Evolutionary conservation across 2,888 invertebrate genomes (phyloP), one percentile per base, ranked within the genome.

Genomic region (Ectropis crepuscularia): DNA sequence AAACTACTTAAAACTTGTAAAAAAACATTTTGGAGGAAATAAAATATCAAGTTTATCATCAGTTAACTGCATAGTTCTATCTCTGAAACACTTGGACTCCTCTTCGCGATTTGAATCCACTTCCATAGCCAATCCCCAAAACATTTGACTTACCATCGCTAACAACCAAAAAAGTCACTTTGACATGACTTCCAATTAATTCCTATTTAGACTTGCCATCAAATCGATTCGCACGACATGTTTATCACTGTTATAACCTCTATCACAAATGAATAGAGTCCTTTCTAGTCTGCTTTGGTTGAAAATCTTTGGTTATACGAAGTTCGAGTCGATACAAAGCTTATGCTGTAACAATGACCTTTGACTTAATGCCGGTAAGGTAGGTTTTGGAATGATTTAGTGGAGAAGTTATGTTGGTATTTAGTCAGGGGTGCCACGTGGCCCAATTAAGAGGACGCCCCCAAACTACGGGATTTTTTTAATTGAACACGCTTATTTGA

Each of bases 401-500:
- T 50, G 57, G 59, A 67, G 57, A 65, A 62, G n/a, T 10, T 57
- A 57, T 43, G 55, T 60, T 58, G 65, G 62, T 61, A 5, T 47
- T 11, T 6, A 12, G 61, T 37, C 68, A 82, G 81, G 84, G 82
- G 73, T 75, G 87, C 77, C 90, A 88, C 90, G 90, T 87, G 90
- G 74, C 88, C 85, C 86, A 86, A 89, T 89, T 89, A 88, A 63
- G 67, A 67, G 57, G 69, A 71, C 71, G 72, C 82, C 88, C 85
- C 81, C 79, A 75, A 84, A 82, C 77, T 80, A 75, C 77, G 75
- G 80, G 80, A 77, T 80, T 74, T 81, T 80, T 86, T 87, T 89
- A 90, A 90, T 89, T 90, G 89, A 88, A 85, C 84, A 84, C 86
- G 88, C 80, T 86, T 87, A 87, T 89, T 89, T 89, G 88, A 85